Evolutionary conservation across 2,888 invertebrate species (phyloP), one percentile per base, ranked within the genome.

Genomic region (Drosophila hawaiiensis): DNA sequence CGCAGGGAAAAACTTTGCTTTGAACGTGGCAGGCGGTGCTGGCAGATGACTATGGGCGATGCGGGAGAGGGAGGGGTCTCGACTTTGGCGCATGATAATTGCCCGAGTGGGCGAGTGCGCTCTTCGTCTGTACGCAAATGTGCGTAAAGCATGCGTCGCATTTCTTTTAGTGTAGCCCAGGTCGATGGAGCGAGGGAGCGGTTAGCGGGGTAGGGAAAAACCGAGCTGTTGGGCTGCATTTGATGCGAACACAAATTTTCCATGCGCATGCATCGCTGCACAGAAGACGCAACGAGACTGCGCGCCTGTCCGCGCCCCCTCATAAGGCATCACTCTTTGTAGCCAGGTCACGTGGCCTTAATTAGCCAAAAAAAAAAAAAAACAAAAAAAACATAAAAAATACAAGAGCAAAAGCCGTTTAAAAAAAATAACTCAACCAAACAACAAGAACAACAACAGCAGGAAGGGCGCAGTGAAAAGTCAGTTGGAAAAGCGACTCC

Each of bases 321-420:
- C 43, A 60, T 39, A 16, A 54, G 43, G 54, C 37, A 59, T 50
- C 65, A 43, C 22, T 25, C 25, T 77, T 78, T 63, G 73, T 73
- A 70, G 53, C 59, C 79, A 68, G 77, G 85, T 78, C 84, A 82
- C 86, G 89, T 86, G 86, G 82, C 89, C 86, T 80, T 86, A 86
- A 86, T 88, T 85, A 88, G 84, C 70, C 29, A 41, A 72, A 78
- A 78, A 77, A 70, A 62, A 62, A 72, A 49, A 29, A 16, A 77
- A 70, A 62, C 60, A 72, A 49, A 29, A 16, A 14, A 35, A 35
- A 28, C n/a, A 22, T 29, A 22, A 53, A 12, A 41, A 50, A 65
- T 29, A 64, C 2, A 25, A 47, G 9, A 25, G 25, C 9, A 25
- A 25, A 47, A 47, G 25, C 4, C 47, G 7, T 9, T 47, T 47